Conservation (phyloP, 2,113 vertebrate species). For the Passerina amoena region DNA sequence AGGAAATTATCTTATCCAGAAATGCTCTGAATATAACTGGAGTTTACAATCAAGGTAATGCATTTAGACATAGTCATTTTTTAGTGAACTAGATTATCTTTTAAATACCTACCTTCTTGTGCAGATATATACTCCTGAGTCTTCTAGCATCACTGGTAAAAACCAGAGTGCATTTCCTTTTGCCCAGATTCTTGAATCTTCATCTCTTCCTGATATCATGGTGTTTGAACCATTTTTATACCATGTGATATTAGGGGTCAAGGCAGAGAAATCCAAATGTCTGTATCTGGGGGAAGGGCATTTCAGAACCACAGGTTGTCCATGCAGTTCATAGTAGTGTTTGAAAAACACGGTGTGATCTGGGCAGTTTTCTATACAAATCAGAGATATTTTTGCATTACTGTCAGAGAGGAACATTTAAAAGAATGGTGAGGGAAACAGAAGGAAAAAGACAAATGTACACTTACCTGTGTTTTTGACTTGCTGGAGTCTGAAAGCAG, state of each 20-base stretch:
- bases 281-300: constrained; percentile 69
- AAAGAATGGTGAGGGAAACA: not conserved
- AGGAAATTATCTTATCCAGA: not conserved
- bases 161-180: constrained; percentile 78
- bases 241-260: constrained; percentile 65
- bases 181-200: constrained; percentile 61
- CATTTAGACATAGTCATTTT: not conserved
- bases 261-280: not conserved
- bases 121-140: constrained; percentile 86
- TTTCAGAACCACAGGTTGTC: constrained; percentile 81
- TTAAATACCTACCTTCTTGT: constrained; percentile 73
- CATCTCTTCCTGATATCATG: constrained; percentile 10
- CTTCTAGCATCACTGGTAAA: constrained; percentile 76
- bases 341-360: constrained; percentile 57
- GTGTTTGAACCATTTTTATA: constrained; percentile 48
- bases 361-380: constrained; percentile 58
- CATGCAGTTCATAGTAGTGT: constrained; percentile 67
- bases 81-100: not conserved
- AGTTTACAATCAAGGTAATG: not conserved
- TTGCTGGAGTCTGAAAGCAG: constrained; percentile 36
- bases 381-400: constrained; percentile 39
- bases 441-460: not conserved
- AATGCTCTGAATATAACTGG: not conserved
- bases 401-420: not conserved
- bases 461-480: constrained; percentile 54